Evolutionary conservation across 2,797 vertebrate genomes (phyloP), one percentile per base, ranked within the genome.

Genomic region (Limnodromus scolopaceus): DNA sequence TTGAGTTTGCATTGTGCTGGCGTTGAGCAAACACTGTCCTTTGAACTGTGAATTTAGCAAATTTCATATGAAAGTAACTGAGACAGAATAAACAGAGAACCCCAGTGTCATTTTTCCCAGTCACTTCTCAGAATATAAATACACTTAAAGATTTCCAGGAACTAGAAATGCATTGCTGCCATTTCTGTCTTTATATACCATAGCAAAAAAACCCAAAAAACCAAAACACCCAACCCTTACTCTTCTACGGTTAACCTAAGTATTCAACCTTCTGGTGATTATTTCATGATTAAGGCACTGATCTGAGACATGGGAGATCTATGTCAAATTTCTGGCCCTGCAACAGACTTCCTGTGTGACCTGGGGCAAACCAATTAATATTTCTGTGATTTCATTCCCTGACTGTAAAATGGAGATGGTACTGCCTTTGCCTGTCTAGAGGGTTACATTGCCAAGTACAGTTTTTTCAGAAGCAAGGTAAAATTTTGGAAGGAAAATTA

Each of bases 241-340:
- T 68, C 13, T 82, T 91, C 32, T 32, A 39, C 20, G 66, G 30
- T 64, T 63, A 60, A 68, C 28, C 10, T 55, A 82, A 34, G 11
- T 66, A 63, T 74, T 93, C 48, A 83, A 53, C 24, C 9, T 95
- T 82, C 57, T 92, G 27, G 30, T 83, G 54, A 63, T 93, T 82
- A 80, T 82, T 66, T 94, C 12, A 32, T 71, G 38, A 55, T 57
- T 89, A 90, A 84, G 77, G 66, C 48, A 77, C 53, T n/a, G 41
- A 84, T 74, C 38, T 65, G 74, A 92, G 48, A 89, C 39, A 45
- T 49, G 53, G 57, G 70, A 93, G 32, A 95, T 94, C 51, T 70
- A 9, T 46, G 80, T 84, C 71, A 96, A 49, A 57, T 68, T 95
- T 92, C 74, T 92, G 60, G 45, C 86, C 32, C 34, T 88, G 58